A percentile compares a stretch with the other conserved stretches of the same genome.
Conservation (phyloP, 2,797 vertebrate species). For the Thalassophryne amazonica region DNA sequence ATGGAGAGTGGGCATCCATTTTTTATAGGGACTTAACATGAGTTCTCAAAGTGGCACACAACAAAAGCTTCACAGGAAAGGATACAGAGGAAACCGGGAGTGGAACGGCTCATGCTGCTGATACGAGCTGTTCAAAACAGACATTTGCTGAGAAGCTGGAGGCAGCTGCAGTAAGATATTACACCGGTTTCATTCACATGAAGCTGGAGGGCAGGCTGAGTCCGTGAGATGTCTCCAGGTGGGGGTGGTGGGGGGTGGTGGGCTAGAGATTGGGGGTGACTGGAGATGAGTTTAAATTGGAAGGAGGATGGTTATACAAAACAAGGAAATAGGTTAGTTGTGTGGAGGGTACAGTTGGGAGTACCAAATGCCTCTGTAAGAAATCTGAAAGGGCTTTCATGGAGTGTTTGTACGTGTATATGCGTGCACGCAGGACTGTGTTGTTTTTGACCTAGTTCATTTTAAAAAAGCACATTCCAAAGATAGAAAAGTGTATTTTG, state of each 20-base stretch:
- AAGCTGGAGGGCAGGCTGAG: slow-evolving; percentile 25
- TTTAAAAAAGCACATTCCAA: slow-evolving; percentile 31
- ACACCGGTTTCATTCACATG: slow-evolving; percentile 26
- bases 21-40: slow-evolving; percentile 50
- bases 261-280: no score
- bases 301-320: neutral
- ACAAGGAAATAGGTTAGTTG: slow-evolving; percentile 19
- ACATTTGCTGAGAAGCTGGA: slow-evolving; percentile 13
- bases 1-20: slow-evolving; percentile 31
- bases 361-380: slow-evolving; percentile 22
- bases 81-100: slow-evolving; percentile 28
- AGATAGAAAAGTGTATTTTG: slow-evolving; percentile 15
- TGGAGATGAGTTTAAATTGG: no score
- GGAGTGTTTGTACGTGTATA: neutral
- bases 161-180: slow-evolving; percentile 43
- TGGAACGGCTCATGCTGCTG: slow-evolving; percentile 2
- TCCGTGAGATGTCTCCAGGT: slow-evolving; percentile 4
- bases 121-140: neutral
- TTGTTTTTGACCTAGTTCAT: slow-evolving; percentile 55
- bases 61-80: slow-evolving; percentile 24
- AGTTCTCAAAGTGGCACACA: slow-evolving; percentile 46
- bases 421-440: neutral
- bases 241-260: neutral
- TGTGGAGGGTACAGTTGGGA: slow-evolving; percentile 10
- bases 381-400: slow-evolving; percentile 35